Evolutionary conservation across 2,888 invertebrate genomes (phyloP), one percentile per base, ranked within the genome.

Genomic region (Mesorhabditis spiculigera): DNA sequence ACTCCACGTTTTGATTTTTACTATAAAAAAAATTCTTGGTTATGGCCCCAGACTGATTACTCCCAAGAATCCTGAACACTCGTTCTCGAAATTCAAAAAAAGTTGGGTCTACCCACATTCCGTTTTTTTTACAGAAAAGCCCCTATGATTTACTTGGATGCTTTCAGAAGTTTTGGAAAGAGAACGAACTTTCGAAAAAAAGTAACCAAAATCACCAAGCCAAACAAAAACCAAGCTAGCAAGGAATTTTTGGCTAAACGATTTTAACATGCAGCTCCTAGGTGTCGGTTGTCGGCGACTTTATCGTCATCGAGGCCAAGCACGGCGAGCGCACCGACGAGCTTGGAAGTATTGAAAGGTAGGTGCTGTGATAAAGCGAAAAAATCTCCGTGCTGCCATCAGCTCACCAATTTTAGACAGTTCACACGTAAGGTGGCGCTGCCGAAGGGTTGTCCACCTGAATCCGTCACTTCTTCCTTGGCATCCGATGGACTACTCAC

Each of bases 251-350:
- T 63, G 16, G 8, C 63, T 16, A 63, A 63, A n/a, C 42, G 50
- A 10, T 43, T 66, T 67, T 42, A 5, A 50, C 3, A 44, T 43
- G 13, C 10, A 43, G 44, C 50, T 66, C 42, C n/a, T 68, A 79
- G 81, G 83, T 83, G 4, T 81, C 83, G 41, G 83, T 83, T 43
- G 75, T 82, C 67, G 82, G 81, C 42, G 70, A 73, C 41, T 73
- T 75, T 43, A 81, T 83, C 58, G 78, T 82, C 6, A 73, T 83
- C 42, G 83, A 83, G 67, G 83, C 77, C 42, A 77, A 78, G 42
- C 82, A 82, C 42, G 76, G 77, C 16, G 83, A 84, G 70, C 83
- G 82, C 50, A 72, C 73, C 28, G 83, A 83, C 69, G 75, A 81
- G 4, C 75, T 82, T 61, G 83, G 83, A 68, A 65, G 71, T 42